A percentile compares a stretch with the other conserved stretches of the same genome.
Conservation (phyloP, 2,113 vertebrate species). For the Cynoglossus semilaevis region DNA sequence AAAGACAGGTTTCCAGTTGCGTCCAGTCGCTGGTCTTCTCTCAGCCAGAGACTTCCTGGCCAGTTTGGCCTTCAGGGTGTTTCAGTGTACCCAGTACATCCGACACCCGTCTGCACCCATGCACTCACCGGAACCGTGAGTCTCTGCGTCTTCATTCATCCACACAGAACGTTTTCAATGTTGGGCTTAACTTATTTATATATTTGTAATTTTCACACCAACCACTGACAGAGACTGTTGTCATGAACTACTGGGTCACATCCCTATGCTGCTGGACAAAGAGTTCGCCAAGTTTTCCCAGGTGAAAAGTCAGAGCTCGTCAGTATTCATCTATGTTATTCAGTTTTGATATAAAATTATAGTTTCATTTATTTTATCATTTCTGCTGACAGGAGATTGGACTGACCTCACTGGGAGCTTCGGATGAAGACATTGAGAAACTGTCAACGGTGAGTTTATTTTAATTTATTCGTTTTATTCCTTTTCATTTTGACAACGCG, state of each 20-base stretch:
- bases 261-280: slow-evolving; percentile 83
- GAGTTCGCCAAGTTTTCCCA: slow-evolving; percentile 85
- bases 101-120: slow-evolving; percentile 81
- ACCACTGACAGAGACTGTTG: slow-evolving; percentile 79
- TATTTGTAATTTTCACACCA: neutral
- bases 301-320: slow-evolving; percentile 50
- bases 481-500: too few relatives aligned
- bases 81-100: slow-evolving; percentile 86
- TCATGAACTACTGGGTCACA: slow-evolving; percentile 81
- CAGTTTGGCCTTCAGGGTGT: slow-evolving; percentile 82
- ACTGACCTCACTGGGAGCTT: slow-evolving; percentile 83
- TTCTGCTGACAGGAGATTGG: slow-evolving; percentile 79
- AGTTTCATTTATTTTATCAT: neutral
- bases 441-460: slow-evolving; percentile 78
- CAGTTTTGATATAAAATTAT: neutral
- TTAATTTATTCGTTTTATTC: too few relatives aligned
- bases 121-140: slow-evolving; percentile 86
- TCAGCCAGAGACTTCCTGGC: slow-evolving; percentile 82
- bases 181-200: neutral
- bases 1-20: slow-evolving; percentile 82
- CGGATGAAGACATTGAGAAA: slow-evolving; percentile 86
- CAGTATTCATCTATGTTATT: neutral
- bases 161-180: neutral
- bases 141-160: neutral
- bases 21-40: slow-evolving; percentile 79